These are phyloP conservation scores for Fissipunctia ypsillon DNA, from an alignment of 2,888 invertebrate genomes.

Conservation along the genomic window DNA sequence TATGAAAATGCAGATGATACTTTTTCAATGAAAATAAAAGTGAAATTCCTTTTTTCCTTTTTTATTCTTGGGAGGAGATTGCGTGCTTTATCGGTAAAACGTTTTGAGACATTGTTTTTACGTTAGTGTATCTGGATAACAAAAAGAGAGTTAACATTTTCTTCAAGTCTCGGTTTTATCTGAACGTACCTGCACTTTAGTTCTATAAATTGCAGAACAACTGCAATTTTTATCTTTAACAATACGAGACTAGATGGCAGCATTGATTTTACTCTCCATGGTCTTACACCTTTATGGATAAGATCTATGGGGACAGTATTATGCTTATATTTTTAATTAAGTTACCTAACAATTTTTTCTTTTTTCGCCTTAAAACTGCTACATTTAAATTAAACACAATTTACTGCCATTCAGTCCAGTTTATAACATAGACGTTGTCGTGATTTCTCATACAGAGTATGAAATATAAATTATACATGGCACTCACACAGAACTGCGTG, in stretches of 20 bases:
- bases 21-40: slow-evolving; percentile 8
- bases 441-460: slow-evolving; percentile 26
- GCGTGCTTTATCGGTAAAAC: not conserved
- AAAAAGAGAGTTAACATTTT: not conserved
- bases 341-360: not conserved
- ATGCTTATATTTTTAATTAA: not conserved
- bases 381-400: not conserved
- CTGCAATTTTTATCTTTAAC: not conserved
- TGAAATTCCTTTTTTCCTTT: not conserved
- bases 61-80: not conserved
- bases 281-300: not conserved
- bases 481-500: slow-evolving; percentile 38
- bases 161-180: not conserved
- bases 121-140: slow-evolving; percentile 16
- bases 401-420: not conserved
- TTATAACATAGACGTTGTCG: not conserved
- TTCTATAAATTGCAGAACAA: too few relatives aligned
- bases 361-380: not conserved
- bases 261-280: not conserved
- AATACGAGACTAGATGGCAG: not conserved
- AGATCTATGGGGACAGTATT: too few relatives aligned
- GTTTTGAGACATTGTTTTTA: slow-evolving; percentile 15
- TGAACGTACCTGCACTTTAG: not conserved
- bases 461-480: slow-evolving; percentile 30
- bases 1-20: not conserved